Percentiles rank a stretch among this genome's conserved stretches.
Evolutionary conservation across 23 tunicate species (phyloP).

Genomic region (Halocynthia aurantium): DNA sequence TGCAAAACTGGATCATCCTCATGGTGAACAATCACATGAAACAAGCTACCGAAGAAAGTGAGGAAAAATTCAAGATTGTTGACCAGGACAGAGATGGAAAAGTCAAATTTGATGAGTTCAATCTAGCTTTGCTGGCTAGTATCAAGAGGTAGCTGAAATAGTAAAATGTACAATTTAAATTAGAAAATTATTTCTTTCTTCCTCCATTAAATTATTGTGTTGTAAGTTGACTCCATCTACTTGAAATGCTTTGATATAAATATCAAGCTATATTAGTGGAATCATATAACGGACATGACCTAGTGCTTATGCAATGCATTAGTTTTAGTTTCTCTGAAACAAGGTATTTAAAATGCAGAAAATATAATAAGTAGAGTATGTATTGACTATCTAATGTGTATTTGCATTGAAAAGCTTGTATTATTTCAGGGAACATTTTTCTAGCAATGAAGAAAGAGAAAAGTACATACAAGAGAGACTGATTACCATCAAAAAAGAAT

Average conservation of each 20-base stretch:
- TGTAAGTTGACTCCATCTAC: not conserved
- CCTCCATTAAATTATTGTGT: not conserved
- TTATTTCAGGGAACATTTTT: too few relatives aligned
- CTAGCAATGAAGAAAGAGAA: too few relatives aligned
- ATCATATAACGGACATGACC: too few relatives aligned
- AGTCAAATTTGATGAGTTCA: constrained; percentile 1
- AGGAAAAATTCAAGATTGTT: constrained; percentile 2
- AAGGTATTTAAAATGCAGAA: too few relatives aligned
- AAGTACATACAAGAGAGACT: constrained; percentile 5
- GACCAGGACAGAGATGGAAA: not conserved
- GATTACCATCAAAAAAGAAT: constrained; percentile 9
- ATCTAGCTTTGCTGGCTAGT: not conserved
- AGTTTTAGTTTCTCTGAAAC: too few relatives aligned
- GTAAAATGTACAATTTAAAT: not conserved
- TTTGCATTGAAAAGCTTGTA: too few relatives aligned
- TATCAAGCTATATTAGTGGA: too few relatives aligned
- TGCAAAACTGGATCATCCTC: constrained; percentile 16
- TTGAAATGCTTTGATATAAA: too few relatives aligned
- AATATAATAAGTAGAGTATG: too few relatives aligned
- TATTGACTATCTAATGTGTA: too few relatives aligned
- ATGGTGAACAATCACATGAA: constrained; percentile 24
- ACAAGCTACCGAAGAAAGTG: constrained; percentile 14
- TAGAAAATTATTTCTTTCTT: not conserved
- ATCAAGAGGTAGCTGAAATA: too few relatives aligned
- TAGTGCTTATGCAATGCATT: too few relatives aligned